Evolutionary conservation across 2,113 vertebrate genomes (phyloP).

Genomic region (rabbit (Oryctolagus cuniculus)): mOryCun1.1 NC_091445.1:65488001-65488500

Average conservation of each 20-base stretch:
- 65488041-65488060: background rate
- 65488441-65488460: background rate
- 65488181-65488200: constrained; percentile 7
- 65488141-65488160: constrained; percentile 62
- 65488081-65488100: constrained; percentile 35
- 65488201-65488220: constrained; percentile 64
- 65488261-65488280: background rate
- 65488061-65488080: constrained; percentile 41
- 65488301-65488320: background rate
- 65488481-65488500: background rate
- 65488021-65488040: background rate
- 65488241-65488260: background rate
- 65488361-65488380: background rate
- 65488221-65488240: constrained; percentile 11
- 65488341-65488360: background rate
- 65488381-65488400: background rate
- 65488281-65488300: background rate
- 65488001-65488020: background rate
- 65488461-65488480: background rate
- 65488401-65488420: background rate
- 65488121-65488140: constrained; percentile 26
- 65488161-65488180: constrained; percentile 60
- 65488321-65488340: background rate
- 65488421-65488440: background rate
- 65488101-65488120: constrained; percentile 41